Evolutionary conservation across 1,140 invertebrate genomes (phyloP).

Genomic region (Bombus difficillimus): DNA sequence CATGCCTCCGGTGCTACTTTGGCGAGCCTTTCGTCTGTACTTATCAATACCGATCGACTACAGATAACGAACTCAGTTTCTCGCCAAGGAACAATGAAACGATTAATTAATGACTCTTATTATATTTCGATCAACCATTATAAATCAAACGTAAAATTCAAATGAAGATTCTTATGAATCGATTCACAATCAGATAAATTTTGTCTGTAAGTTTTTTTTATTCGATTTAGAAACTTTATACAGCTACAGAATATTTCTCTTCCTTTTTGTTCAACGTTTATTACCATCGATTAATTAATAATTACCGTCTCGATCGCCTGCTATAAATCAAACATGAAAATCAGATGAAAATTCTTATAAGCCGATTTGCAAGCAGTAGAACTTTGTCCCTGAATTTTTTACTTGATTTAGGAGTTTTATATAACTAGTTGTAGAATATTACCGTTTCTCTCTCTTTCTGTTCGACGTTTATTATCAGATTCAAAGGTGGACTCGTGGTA

Average conservation of each 20-base stretch:
- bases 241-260: too few species aligned
- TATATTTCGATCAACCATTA: not conserved
- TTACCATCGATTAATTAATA: slow-evolving; percentile 50
- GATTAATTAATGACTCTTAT: slow-evolving; percentile 54
- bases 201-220: not conserved
- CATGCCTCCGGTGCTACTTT: slow-evolving; percentile 33
- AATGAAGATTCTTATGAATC: not conserved
- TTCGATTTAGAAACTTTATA: not conserved
- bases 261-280: too few species aligned
- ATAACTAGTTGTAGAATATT: not conserved
- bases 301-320: not conserved
- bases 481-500: slow-evolving; percentile 5
- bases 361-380: not conserved
- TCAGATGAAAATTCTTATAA: not conserved
- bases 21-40: slow-evolving; percentile 50
- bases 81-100: slow-evolving; percentile 9
- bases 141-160: not conserved
- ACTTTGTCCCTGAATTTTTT: not conserved
- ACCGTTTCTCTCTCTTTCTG: not conserved
- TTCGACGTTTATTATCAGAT: slow-evolving; percentile 46
- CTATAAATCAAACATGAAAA: not conserved
- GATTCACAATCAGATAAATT: not conserved
- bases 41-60: slow-evolving; percentile 52
- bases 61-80: slow-evolving; percentile 54
- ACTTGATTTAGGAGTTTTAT: not conserved